Conservation (phyloP, 2,113 vertebrate species). For the Pyxicephalus adspersus region DNA sequence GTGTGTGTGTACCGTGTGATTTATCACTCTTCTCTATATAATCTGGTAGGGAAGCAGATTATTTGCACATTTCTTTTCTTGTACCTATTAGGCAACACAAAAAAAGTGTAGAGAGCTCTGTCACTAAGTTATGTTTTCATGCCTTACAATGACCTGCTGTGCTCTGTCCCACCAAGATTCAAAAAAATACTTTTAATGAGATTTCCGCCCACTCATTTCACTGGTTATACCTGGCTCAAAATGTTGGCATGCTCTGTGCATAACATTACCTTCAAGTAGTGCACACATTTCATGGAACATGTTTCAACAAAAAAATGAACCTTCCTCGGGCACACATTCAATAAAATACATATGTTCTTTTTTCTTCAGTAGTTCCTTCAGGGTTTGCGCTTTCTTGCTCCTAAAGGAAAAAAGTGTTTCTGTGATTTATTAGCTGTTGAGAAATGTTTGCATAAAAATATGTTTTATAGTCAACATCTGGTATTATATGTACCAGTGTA, state of each 20-base stretch:
- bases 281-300: constrained; percentile 35
- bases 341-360: constrained; percentile 40
- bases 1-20: too few relatives aligned
- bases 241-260: constrained; percentile 40
- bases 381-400: constrained; percentile 15
- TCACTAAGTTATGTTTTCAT: too few relatives aligned
- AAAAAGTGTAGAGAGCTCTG: background rate
- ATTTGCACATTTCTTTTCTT: too few relatives aligned
- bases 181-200: background rate
- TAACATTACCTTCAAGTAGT: constrained; percentile 31
- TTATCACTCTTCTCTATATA: too few relatives aligned
- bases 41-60: too few relatives aligned
- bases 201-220: constrained; percentile 35
- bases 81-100: too few relatives aligned
- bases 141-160: too few relatives aligned
- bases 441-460: constrained; percentile 55
- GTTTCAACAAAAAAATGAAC: constrained; percentile 35
- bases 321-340: constrained; percentile 42
- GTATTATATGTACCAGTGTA: constrained; percentile 48
- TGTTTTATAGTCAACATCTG: constrained; percentile 55
- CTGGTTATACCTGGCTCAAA: constrained; percentile 1
- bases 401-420: constrained; percentile 26
- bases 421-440: constrained; percentile 54
- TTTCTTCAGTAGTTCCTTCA: constrained; percentile 26
- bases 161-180: too few relatives aligned